Conservation (phyloP, 2,113 vertebrate species). For the Pedetes capensis region DNA sequence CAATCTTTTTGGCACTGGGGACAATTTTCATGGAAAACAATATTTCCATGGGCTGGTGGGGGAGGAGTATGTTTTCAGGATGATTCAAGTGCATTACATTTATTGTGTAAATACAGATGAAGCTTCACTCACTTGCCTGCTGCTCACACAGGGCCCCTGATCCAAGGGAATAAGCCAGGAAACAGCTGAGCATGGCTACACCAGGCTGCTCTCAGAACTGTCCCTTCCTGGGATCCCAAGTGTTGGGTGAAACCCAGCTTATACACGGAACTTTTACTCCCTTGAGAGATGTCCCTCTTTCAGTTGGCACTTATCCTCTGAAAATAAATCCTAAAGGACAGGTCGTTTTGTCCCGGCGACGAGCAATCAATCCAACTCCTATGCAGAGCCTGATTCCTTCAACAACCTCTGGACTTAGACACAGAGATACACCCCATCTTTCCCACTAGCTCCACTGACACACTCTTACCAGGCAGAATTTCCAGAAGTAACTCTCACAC, state of each 20-base stretch:
- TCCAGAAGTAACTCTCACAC: background rate
- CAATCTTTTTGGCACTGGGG: too few relatives aligned
- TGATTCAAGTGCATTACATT: too few relatives aligned
- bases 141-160: too few relatives aligned
- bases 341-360: background rate
- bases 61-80: too few relatives aligned
- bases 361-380: background rate
- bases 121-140: too few relatives aligned
- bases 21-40: too few relatives aligned
- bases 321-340: background rate
- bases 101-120: too few relatives aligned
- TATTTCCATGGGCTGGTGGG: too few relatives aligned
- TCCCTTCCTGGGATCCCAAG: background rate
- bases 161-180: too few relatives aligned
- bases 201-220: background rate
- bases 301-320: background rate
- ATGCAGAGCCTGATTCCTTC: background rate
- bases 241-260: background rate
- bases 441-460: background rate
- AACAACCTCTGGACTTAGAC: background rate
- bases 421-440: background rate
- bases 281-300: background rate
- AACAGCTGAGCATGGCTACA: background rate
- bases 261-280: background rate
- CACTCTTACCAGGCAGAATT: background rate